These are phyloP conservation scores for Tanytarsus gracilentus DNA, from an alignment of 2,888 invertebrate genomes.

Conservation along the genomic window DNA sequence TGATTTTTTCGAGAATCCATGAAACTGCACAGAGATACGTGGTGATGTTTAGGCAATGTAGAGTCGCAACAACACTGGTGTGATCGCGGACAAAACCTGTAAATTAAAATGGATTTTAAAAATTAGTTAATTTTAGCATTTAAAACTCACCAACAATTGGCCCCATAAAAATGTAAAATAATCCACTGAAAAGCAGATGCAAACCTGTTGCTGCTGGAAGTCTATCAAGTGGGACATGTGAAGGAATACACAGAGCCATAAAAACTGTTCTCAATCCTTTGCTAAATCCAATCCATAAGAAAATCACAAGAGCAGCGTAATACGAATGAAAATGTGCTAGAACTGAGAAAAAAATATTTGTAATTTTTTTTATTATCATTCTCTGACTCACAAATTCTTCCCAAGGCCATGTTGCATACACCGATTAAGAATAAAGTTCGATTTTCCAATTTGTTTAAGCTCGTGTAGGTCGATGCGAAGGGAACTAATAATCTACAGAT, in stretches of 20 bases:
- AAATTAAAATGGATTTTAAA: conserved; percentile 30
- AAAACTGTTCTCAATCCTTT: conserved; percentile 65
- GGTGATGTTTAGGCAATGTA: conserved; percentile 57
- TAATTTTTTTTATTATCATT: background rate
- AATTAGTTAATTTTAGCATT: background rate
- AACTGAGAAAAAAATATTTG: conserved; percentile 45
- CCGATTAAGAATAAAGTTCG: conserved; percentile 62
- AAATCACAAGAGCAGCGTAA: conserved; percentile 48
- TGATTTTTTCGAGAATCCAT: conserved; percentile 52
- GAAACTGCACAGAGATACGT: conserved; percentile 54
- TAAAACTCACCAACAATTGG: conserved; percentile 55
- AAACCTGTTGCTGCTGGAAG: conserved; percentile 62
- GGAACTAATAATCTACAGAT: conserved; percentile 57
- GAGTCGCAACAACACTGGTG: conserved; percentile 50
- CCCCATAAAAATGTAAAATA: conserved; percentile 53
- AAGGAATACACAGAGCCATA: conserved; percentile 63
- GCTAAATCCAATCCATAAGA: conserved; percentile 58
- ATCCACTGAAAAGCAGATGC: conserved; percentile 57
- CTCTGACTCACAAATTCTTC: conserved; percentile 50
- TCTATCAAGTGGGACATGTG: conserved; percentile 58
- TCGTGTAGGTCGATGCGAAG: conserved; percentile 57
- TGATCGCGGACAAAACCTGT: conserved; percentile 57
- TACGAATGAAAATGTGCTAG: conserved; percentile 54
- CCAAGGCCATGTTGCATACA: conserved; percentile 55
- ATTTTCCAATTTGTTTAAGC: conserved; percentile 50